Base-by-base conservation (phyloP, 2,797 vertebrate species). In the Rachycentron canadum region DNA sequence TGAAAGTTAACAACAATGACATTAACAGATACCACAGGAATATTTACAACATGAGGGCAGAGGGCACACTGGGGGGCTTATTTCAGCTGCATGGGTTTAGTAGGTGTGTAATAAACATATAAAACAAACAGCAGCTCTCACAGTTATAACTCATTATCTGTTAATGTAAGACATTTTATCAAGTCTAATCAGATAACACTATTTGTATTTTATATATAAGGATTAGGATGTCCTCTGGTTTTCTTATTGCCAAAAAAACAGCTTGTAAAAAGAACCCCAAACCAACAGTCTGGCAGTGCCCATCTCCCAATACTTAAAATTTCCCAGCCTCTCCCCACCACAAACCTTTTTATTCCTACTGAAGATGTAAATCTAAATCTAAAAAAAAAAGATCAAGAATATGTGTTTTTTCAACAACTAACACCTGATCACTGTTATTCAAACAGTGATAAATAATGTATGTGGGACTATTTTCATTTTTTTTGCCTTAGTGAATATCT, bases 1-100 rank as follows among this genome's bases (percentile, higher is more conserved):
- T 93, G 90, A 91, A 93, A 91, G 92, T 93, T 93, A 94, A 92
- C 93, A 94, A 92, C 91, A 92, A 90, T 93, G 93, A 93, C 93
- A 93, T 94, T 91, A 92, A 92, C 90, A 89, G 91, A 93, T 92
- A 92, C 78, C 89, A 93, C 78, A 81, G 83, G 88, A 92, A 92
- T 93, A 92, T 93, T 94, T 90, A 90, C 89, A 87, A 83, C 89
- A 76, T 73, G 40, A 38, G 79, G 77, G 90, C 89, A 90, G 89
- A 77, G 90, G 89, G 78, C 45, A 10, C 13, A 70, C 90, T 70
- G 7, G 50, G 60, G 88, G 90, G 81, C 59, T 78, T 67, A 76
- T 83, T 91, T 86, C 69, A 83, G 86, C 79, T 80, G 68, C 67
- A 75, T 69, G 87, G 75, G 52, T 79, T 90, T 80, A 86, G 85